Evolutionary conservation across 1,140 invertebrate genomes (phyloP), one percentile per base, ranked within the genome.

Genomic region (Drosophila azteca): DNA sequence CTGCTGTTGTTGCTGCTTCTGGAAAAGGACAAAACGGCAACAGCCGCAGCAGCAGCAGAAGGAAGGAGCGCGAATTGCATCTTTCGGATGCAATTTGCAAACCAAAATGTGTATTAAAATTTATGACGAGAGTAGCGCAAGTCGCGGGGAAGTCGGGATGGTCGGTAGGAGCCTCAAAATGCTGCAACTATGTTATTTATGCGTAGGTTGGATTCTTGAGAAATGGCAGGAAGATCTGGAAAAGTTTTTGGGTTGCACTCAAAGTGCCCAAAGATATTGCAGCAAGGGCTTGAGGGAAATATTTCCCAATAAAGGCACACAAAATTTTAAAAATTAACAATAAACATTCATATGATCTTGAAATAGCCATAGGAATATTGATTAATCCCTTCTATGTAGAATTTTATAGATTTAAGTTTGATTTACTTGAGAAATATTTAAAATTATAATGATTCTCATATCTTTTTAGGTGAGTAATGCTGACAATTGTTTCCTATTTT

Each of bases 31-130:
- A 81, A 74, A 81, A 87, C 57, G 53, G 53, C 49, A 62, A 44
- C n/a, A 52, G 57, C 52, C 29, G 8, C 7, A 60, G 49, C 61
- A 51, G 17, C 45, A 53, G 45, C 54, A 48, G 53, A 17, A 51
- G 59, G 31, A 65, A 63, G 54, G 50, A 62, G 77, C 81, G 74
- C 67, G 73, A 87, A 85, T 82, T 88, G 83, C 82, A 88, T 87
- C 78, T 88, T 88, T 64, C 44, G 17, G 61, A 77, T 39, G 83
- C 83, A 87, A 88, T 88, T 88, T 88, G 83, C 83, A 88, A 88
- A 83, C 83, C 83, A 88, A 88, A 88, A 88, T 88, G 67, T 79
- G 79, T 88, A 88, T 88, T 88, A 88, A 88, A 88, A 88, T 88
- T 88, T 88, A 88, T 88, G 83, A 88, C 83, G 83, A 85, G 74